Base-by-base conservation (phyloP, 1,140 invertebrate species). In the Ips nitidus region DNA sequence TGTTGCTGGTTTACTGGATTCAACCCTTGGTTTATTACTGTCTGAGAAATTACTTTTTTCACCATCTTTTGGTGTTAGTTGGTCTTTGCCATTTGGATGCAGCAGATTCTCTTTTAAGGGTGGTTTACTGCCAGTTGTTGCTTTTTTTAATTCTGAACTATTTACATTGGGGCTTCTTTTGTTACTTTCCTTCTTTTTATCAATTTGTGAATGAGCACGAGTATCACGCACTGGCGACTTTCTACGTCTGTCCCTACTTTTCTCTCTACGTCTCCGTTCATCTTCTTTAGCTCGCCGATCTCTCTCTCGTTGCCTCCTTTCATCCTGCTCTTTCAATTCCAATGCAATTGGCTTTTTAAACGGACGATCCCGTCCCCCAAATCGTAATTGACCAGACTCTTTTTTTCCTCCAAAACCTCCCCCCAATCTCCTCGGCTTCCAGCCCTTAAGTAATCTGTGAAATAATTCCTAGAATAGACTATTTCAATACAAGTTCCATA, bases 381-480 rank as follows among this genome's bases (percentile, higher is more conserved):
- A 97, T 70, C 94, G 82, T 22, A 95, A 81, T 76, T 97, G 94
- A 1, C 94, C 94, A 2, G 93, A 93, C 80, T 94, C 91, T 75
- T 93, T 95, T 73, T 86, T 88, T 1, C 94, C 94, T 6, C 93
- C 92, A 77, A 95, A 91, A 22, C 94, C 94, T 53, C 94, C 94
- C 40, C 94, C 94, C 4, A 95, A 80, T 78, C 94, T 82, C 73
- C 94, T 83, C 3, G 94, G 94, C 78, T 90, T 87, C 94, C 94
- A 97, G 3, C 92, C 90, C 71, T 86, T 85, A 70, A 93, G 79
- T 41, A 79, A 80, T 52, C 69, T 69, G 37, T 2, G 63, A 69
- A 62, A 61, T 53, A 36, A 52, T 4, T 4, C n/a, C 50, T 63
- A 39, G 2, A 52, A 37, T 63, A 41, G 3, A 39, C 5, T 55